Conservation (phyloP, 2,797 vertebrate species). For the Bufotes viridis region DNA sequence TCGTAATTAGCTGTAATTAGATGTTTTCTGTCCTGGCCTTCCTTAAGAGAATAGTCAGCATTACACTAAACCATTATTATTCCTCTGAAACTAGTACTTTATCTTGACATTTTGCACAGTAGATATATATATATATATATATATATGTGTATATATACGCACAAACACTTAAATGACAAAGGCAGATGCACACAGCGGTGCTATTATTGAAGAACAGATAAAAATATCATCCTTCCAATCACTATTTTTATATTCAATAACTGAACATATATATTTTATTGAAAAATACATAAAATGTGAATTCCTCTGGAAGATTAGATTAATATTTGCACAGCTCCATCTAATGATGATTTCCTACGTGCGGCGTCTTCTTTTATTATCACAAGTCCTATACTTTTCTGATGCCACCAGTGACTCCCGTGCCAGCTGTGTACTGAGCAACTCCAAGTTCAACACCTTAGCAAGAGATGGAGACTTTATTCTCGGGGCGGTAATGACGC, state of each 20-base stretch:
- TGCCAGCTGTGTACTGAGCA: not conserved
- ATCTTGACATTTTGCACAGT: conserved; percentile 7
- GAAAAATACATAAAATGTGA: not conserved
- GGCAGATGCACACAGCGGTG: not conserved
- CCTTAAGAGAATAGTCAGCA: conserved; percentile 33
- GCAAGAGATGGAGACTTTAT: conserved; percentile 41
- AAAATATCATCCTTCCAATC: too few species aligned
- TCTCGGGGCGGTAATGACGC: conserved; percentile 34
- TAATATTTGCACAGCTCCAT: not conserved
- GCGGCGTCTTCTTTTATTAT: not conserved
- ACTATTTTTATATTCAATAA: not conserved
- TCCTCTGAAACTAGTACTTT: conserved; percentile 28
- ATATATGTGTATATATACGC: not conserved
- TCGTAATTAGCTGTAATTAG: conserved; percentile 29
- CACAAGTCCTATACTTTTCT: not conserved
- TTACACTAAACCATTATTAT: conserved; percentile 36
- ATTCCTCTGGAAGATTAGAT: not conserved
- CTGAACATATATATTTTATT: not conserved
- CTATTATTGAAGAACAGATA: not conserved
- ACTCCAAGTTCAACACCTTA: not conserved
- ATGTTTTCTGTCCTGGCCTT: not conserved
- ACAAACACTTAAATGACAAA: not conserved
- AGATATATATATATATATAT: conserved; percentile 26
- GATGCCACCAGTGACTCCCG: not conserved
- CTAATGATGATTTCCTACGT: not conserved